Base-by-base conservation (phyloP, 2,113 vertebrate species). In the Nansenia antarctica region DNA sequence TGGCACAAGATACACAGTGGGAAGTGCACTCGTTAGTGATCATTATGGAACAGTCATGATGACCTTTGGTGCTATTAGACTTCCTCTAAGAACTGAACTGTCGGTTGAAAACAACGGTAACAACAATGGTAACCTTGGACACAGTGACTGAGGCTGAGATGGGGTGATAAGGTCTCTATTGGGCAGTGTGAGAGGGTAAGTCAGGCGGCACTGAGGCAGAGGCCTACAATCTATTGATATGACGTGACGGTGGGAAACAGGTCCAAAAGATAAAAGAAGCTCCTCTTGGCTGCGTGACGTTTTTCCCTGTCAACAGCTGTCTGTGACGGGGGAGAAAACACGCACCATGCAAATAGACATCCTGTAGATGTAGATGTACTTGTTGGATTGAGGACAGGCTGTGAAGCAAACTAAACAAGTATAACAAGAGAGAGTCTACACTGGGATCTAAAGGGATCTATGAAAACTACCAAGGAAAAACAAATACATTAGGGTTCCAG, bases 321-420 rank as follows among this genome's bases (percentile, higher is more conserved):
- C 37, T 42, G 8, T 61, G 55, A 42, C 30, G 63, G 52, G 49
- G 67, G 34, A 82, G 69, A 65, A 77, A 15, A 71, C 32, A 55
- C 49, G 20, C n/a, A 47, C 24, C 30, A 81, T 78, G 80, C 78
- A 86, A 85, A 89, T 82, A 32, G 3, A 7, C 1, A 0, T 49
- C 22, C 26, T 58, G 11, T 42, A 45, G 15, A 49, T 8, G 32
- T 9, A 7, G 68, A n/a, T 57, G 12, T 18, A 3, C 24, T 64
- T 70, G 45, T 73, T 58, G 15, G 42, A 70, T 29, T 6, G 66
- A 65, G 58, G 71, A 62, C 30, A 67, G 62, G 59, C 42, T 26
- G 24, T 14, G 61, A 55, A 65, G 59, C 39, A 54, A 78, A 62
- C 31, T n/a, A n/a, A n/a, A n/a, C n/a, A n/a, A n/a, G n/a, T n/a